A percentile compares a stretch with the other conserved stretches of the same genome.
phyloP scores from a whole-genome alignment of 1,140 invertebrate genomes.

The Tribolium castaneum region DNA sequence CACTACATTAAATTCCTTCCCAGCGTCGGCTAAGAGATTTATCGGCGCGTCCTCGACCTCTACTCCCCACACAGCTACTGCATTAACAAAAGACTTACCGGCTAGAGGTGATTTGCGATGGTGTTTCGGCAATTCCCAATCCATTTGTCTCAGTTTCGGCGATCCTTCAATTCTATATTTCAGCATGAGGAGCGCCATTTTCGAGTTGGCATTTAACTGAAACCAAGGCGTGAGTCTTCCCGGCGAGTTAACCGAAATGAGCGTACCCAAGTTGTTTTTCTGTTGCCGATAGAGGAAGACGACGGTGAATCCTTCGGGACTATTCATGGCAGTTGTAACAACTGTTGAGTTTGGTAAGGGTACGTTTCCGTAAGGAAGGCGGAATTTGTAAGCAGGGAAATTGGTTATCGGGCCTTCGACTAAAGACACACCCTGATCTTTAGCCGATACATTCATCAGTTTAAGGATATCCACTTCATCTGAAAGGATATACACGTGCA shows the following conservation, averaged over 20 bases:
- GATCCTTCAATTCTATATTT: slow-evolving; percentile 60
- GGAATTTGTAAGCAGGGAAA: slow-evolving; percentile 64
- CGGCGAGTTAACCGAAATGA: slow-evolving; percentile 65
- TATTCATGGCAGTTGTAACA: slow-evolving; percentile 57
- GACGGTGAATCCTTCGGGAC: slow-evolving; percentile 58
- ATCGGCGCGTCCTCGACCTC: slow-evolving; percentile 6
- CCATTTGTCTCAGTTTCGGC: slow-evolving; percentile 60
- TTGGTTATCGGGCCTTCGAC: slow-evolving; percentile 62
- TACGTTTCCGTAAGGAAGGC: slow-evolving; percentile 63
- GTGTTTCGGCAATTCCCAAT: slow-evolving; percentile 60
- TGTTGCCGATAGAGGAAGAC: slow-evolving; percentile 65
- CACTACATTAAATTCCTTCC: slow-evolving; percentile 21
- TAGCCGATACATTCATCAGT: slow-evolving; percentile 63
- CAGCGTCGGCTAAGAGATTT: not conserved
- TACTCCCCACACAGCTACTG: not conserved
- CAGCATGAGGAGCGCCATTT: slow-evolving; percentile 59
- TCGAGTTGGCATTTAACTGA: slow-evolving; percentile 62
- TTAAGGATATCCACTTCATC: slow-evolving; percentile 64
- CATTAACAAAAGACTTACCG: slow-evolving; percentile 54
- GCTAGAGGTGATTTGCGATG: slow-evolving; percentile 61
- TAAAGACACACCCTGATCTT: slow-evolving; percentile 63
- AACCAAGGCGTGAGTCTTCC: slow-evolving; percentile 65
- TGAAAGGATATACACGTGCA: slow-evolving; percentile 46
- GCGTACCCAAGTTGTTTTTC: slow-evolving; percentile 64
- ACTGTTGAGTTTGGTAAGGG: slow-evolving; percentile 59